Base-by-base conservation (phyloP, 2,888 invertebrate species). In the Morpho achilles region DNA sequence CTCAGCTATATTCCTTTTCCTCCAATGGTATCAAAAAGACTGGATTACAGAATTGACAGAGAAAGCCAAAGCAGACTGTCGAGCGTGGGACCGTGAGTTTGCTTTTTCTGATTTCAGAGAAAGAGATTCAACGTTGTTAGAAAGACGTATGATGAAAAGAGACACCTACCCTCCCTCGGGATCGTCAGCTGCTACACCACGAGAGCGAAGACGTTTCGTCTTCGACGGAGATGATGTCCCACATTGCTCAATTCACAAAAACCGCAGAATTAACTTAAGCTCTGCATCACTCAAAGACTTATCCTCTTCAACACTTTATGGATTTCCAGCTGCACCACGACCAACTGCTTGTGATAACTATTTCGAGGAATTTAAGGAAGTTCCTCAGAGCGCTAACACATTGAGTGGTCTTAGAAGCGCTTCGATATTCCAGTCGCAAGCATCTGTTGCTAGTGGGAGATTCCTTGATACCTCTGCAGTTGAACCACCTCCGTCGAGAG, bases 1-100 rank as follows among this genome's bases (percentile, higher is more conserved):
- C 10, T 94, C 95, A 63, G 96, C 96, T 60, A 95, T 97, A 68
- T 97, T 97, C 80, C 93, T 97, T 66, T 97, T 96, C 86, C 95
- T 97, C 72, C 94, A 95, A 78, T 94, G 94, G 93, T 94, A 95
- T 73, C 94, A 94, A 82, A 92, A 91, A 79, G 93, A 93, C 80
- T 92, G 93, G 91, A 87, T 91, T 63, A 87, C 90, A 69, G 86
- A 91, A 75, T 70, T 91, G 60, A 77, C 90, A 60, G 86, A 91
- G 74, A 89, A 85, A 70, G 87, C 90, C 1, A 88, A 89, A 72
- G 86, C 87, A 0, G 89, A 90, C 58, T 87, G 87, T 54, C 78
- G 88, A 8, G 87, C 87, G 7, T 89, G 89, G 89, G 89, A 90
- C 73, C 76, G 91, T 59, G 83, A 93, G 79, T 91, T 88, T 70